Evolutionary conservation across 2,888 invertebrate species (phyloP), one percentile per base, ranked within the genome.

Genomic region (Clunio marinus): DNA sequence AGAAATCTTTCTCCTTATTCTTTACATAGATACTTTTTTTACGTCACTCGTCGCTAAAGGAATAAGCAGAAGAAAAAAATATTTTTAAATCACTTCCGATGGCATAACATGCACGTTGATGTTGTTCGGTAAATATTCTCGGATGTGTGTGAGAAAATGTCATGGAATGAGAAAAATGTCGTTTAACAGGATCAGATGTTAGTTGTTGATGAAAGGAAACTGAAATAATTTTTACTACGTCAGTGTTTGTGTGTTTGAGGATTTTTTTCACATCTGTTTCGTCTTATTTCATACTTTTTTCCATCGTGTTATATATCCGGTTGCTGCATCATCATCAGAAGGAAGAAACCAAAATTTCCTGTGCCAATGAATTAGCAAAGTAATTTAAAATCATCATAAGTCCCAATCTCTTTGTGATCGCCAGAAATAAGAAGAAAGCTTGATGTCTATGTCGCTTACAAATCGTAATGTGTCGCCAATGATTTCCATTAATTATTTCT

Each of bases 71-170:
- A 60, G 27, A 58, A 46, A 46, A 46, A 46, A 46, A 15, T 15
- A 55, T n/a, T n/a, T n/a, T n/a, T n/a, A 55, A 60, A 60, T 60
- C 60, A 60, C 60, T 60, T 60, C 60, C 60, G 60, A 60, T 60
- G 37, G 59, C 28, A 28, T 17, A 57, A 57, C 32, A 20, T 51
- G 28, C 28, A 58, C 20, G 24, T 24, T 2, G 24, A 20, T 4
- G 55, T 15, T 8, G 24, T 10, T 15, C 27, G 28, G n/a, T 2
- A n/a, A 58, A 24, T 25, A 58, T n/a, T n/a, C n/a, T 41, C 41
- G 41, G 41, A 5, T 41, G 41, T 41, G n/a, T n/a, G 41, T 41
- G 41, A 41, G 41, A 41, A 41, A 13, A 41, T 41, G 41, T 41
- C 15, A 41, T 17, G 59, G 62, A 62, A 62, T 62, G 62, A 41